These are phyloP conservation scores for Geothlypis trichas DNA, from an alignment of 2,113 vertebrate species.

Conservation along the genomic window DNA sequence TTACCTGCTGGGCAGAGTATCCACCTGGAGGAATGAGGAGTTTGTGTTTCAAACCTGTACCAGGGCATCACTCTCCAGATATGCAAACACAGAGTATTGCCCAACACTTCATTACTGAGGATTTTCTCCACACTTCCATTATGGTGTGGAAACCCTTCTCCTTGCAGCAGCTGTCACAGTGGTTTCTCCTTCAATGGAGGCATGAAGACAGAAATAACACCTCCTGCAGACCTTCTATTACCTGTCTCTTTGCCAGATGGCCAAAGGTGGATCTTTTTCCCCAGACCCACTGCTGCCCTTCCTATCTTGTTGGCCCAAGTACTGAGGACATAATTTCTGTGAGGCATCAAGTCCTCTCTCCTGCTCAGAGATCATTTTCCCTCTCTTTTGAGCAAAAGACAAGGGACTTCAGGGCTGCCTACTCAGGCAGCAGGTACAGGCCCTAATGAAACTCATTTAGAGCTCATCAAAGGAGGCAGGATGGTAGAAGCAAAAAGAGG, in stretches of 20 bases:
- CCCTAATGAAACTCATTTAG: not conserved
- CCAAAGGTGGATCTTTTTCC: not conserved
- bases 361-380: not conserved
- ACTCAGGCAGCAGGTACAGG: not conserved
- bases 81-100: conserved; percentile 21
- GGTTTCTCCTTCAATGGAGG: not conserved
- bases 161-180: not conserved
- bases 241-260: not conserved
- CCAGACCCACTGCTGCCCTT: not conserved
- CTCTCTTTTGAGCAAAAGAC: not conserved
- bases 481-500: not conserved
- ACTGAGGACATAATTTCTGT: not conserved
- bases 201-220: not conserved
- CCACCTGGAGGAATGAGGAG: not conserved
- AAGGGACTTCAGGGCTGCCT: not conserved
- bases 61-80: conserved; percentile 48
- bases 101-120: not conserved
- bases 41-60: not conserved
- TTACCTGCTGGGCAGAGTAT: not conserved
- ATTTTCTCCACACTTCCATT: not conserved
- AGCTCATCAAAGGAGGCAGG: not conserved
- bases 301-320: not conserved
- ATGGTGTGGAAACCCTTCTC: not conserved
- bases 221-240: not conserved
- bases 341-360: not conserved